These are phyloP conservation scores for Corvus hawaiiensis DNA, from an alignment of 2,113 vertebrate genomes.

Conservation along the genomic window DNA sequence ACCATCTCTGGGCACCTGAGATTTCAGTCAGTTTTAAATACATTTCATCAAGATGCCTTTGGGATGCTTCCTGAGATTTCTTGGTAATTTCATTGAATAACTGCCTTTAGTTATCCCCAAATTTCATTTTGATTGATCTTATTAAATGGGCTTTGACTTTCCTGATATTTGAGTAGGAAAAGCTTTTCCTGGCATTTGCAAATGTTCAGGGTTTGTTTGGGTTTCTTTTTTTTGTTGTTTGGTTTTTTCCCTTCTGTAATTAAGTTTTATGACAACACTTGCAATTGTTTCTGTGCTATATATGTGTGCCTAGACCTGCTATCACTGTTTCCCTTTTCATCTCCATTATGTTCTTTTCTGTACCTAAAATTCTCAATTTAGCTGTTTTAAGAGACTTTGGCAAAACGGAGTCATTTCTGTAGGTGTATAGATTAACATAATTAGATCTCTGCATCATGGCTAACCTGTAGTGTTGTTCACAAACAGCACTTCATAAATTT, in stretches of 20 bases:
- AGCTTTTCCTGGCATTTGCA: neutral
- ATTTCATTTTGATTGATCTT: slow-evolving; percentile 20
- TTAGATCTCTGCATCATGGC: neutral
- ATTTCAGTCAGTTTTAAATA: neutral
- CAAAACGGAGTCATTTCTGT: neutral
- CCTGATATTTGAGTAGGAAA: neutral
- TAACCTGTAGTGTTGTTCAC: neutral
- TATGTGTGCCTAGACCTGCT: neutral
- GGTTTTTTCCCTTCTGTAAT: neutral
- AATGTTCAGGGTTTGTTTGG: neutral
- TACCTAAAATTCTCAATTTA: neutral
- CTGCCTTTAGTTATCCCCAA: neutral
- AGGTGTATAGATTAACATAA: neutral
- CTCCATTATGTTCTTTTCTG: neutral
- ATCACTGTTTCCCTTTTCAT: neutral
- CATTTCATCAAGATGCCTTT: neutral
- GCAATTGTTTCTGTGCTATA: neutral
- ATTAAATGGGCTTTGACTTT: neutral
- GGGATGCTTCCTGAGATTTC: neutral
- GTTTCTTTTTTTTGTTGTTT: neutral
- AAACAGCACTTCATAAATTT: neutral
- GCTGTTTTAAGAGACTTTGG: neutral
- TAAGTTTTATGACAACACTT: neutral
- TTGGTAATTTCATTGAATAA: slow-evolving; percentile 9
- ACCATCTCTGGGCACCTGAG: neutral